Evolutionary conservation across 2,113 vertebrate genomes (phyloP).

Genomic region (Ardeotis arabs): DNA sequence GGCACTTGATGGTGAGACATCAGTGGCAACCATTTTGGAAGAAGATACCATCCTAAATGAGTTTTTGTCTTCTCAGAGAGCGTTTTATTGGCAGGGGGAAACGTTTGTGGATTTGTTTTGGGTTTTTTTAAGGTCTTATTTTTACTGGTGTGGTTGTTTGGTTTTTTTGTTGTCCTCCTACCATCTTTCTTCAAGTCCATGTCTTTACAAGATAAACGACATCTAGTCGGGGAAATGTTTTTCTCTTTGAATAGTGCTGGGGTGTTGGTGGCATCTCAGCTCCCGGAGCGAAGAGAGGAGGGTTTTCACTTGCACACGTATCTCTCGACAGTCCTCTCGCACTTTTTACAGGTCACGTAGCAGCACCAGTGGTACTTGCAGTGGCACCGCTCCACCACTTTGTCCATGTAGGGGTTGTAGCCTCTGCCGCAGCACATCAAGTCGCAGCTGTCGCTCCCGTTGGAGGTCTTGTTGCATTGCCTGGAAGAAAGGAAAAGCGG

Average conservation of each 20-base stretch:
- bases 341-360: constrained; percentile 98
- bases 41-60: not conserved
- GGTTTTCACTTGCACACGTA: constrained; percentile 94
- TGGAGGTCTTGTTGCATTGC: constrained; percentile 97
- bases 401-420: constrained; percentile 98
- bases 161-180: not conserved
- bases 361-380: constrained; percentile 99
- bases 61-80: not conserved
- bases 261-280: constrained; percentile 50
- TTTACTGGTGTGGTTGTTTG: not conserved
- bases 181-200: not conserved
- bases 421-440: constrained; percentile 98
- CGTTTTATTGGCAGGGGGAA: not conserved
- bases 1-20: not conserved
- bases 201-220: not conserved
- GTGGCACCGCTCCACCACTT: constrained; percentile 93
- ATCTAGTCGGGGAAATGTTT: not conserved
- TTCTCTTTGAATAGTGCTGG: constrained; percentile 74
- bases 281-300: not conserved
- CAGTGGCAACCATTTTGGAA: not conserved
- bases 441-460: constrained; percentile 96
- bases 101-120: not conserved
- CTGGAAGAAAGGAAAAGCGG: constrained; percentile 62
- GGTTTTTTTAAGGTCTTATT: not conserved
- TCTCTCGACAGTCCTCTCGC: constrained; percentile 91